phyloP scores from a whole-genome alignment of 2,888 invertebrate genomes.

The Tetramorium bicarinatum region DNA sequence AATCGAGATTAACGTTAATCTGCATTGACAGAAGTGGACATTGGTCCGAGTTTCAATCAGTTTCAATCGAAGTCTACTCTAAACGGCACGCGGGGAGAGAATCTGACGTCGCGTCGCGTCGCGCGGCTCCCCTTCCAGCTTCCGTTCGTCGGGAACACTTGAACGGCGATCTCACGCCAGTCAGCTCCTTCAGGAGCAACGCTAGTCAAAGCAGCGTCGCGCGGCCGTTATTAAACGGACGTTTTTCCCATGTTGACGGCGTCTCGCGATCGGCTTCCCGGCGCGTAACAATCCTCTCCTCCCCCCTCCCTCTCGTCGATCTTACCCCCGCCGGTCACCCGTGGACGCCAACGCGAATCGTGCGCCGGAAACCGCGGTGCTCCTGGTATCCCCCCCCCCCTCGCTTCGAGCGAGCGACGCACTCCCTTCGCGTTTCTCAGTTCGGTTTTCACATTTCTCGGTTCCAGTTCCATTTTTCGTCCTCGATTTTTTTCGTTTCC shows the following conservation, averaged over 20 bases:
- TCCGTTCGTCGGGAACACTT: background rate
- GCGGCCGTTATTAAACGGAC: background rate
- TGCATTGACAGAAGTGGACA: too few species aligned
- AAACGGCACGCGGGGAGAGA: too few species aligned
- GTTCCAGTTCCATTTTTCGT: background rate
- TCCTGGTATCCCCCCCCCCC: background rate
- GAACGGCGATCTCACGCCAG: background rate
- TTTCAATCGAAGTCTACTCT: too few species aligned
- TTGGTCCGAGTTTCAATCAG: too few species aligned
- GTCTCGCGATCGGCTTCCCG: background rate
- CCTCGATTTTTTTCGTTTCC: background rate
- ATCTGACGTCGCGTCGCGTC: too few species aligned
- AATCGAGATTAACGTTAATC: too few species aligned
- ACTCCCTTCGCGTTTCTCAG: background rate
- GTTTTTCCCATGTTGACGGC: background rate
- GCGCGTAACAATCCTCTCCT: background rate
- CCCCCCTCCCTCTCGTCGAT: background rate
- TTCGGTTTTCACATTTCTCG: background rate
- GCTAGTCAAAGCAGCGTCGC: slow-evolving; percentile 9
- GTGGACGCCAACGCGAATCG: background rate
- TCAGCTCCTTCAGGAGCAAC: background rate
- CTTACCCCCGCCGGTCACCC: background rate
- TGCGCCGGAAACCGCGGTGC: background rate
- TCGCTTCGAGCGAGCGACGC: background rate
- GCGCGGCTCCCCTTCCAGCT: background rate